A percentile compares a stretch with the other conserved stretches of the same genome.
Conservation (phyloP, 2,797 vertebrate species). For the Gymnothorax reevesii region DNA sequence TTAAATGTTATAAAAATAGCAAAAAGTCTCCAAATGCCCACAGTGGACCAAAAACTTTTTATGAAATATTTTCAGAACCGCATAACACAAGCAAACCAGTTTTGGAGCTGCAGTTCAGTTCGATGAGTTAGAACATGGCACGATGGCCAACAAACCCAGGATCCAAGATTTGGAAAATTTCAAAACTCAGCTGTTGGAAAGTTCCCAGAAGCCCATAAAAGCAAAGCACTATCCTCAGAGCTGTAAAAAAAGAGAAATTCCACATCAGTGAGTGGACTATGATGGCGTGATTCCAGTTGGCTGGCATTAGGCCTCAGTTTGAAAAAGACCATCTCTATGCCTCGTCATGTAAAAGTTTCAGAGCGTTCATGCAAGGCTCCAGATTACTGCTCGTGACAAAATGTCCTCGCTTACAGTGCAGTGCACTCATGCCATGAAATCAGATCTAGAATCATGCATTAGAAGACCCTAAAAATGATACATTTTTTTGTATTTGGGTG, state of each 20-base stretch:
- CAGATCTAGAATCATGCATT: neutral
- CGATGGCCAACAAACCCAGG: neutral
- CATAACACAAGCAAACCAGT: neutral
- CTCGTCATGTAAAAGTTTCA: neutral
- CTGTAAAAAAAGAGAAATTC: neutral
- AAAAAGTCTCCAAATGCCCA: neutral
- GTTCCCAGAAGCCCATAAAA: neutral
- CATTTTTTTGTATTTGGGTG: neutral
- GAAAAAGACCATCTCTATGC: neutral
- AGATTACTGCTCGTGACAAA: neutral
- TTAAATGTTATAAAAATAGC: neutral
- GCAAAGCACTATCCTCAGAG: neutral
- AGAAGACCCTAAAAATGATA: neutral
- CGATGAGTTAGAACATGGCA: neutral
- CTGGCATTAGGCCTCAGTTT: neutral
- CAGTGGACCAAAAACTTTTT: neutral
- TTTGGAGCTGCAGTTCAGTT: neutral
- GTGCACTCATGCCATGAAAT: neutral
- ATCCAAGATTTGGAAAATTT: neutral
- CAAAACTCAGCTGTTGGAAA: neutral
- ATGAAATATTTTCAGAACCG: too few relatives aligned
- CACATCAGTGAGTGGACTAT: neutral
- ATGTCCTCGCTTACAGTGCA: neutral
- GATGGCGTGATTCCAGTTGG: neutral
- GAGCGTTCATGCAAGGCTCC: neutral